These are phyloP conservation scores for Noctua janthe DNA, from an alignment of 2,888 invertebrate species.

Conservation along the genomic window DNA sequence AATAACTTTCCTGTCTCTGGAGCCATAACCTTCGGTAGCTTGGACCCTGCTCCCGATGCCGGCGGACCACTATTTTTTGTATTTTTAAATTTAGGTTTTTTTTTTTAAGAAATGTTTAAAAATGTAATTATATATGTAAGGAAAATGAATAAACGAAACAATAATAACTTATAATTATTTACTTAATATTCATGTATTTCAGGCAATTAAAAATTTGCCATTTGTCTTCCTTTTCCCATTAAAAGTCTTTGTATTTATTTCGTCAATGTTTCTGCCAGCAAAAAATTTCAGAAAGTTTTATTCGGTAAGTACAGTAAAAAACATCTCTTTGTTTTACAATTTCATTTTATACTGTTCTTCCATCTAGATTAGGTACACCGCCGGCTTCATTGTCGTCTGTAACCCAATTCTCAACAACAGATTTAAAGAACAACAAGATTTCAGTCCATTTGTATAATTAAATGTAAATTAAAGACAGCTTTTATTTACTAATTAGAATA, in stretches of 20 bases:
- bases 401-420: constrained; percentile 53
- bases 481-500: constrained; percentile 47
- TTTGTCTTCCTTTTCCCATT: not conserved
- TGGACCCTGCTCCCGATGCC: too few species aligned
- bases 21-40: too few species aligned
- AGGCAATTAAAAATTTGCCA: not conserved
- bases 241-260: not conserved
- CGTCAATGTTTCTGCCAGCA: not conserved
- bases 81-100: too few species aligned
- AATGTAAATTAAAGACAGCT: constrained; percentile 47
- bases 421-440: constrained; percentile 55
- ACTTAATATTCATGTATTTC: not conserved
- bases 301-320: constrained; percentile 1
- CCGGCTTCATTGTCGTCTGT: constrained; percentile 51
- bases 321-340: constrained; percentile 47
- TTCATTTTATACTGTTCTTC: constrained; percentile 39
- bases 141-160: too few species aligned
- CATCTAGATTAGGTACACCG: constrained; percentile 43
- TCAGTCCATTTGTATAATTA: constrained; percentile 41
- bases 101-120: too few species aligned
- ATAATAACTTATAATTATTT: too few species aligned
- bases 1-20: too few species aligned
- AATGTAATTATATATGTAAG: too few species aligned
- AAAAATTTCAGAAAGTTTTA: constrained; percentile 19
- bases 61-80: too few species aligned